Conservation (phyloP, 2,888 invertebrate genomes). For the Apoda limacodes region DNA sequence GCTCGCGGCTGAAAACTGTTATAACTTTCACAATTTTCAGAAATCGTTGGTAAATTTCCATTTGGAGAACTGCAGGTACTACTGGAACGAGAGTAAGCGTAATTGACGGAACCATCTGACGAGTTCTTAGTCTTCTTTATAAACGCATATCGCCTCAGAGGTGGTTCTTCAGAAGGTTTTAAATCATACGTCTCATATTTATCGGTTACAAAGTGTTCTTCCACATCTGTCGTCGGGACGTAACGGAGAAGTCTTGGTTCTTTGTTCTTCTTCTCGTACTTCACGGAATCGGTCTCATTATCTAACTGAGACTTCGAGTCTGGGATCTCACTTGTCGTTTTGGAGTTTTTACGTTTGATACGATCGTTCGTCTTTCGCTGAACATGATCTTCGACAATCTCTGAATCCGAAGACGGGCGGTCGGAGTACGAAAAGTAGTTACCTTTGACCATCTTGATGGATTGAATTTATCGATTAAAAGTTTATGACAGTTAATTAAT, state of each 20-base stretch:
- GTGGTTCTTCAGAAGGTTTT: constrained; percentile 43
- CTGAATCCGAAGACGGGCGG: constrained; percentile 52
- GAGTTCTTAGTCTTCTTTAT: constrained; percentile 57
- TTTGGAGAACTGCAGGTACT: constrained; percentile 59
- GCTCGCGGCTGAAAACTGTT: constrained; percentile 45
- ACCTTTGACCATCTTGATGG: constrained; percentile 59
- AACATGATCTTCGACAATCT: constrained; percentile 55
- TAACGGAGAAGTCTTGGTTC: constrained; percentile 54
- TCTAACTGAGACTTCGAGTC: constrained; percentile 52
- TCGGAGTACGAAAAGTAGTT: constrained; percentile 60
- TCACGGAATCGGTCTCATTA: constrained; percentile 58
- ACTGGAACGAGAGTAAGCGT: constrained; percentile 55
- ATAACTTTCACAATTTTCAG: constrained; percentile 53
- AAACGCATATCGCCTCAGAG: constrained; percentile 47
- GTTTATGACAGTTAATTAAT: too few species aligned
- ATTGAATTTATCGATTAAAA: too few species aligned
- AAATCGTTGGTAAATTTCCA: constrained; percentile 55
- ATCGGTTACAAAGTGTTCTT: constrained; percentile 49
- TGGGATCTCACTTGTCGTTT: constrained; percentile 41
- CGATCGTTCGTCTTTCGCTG: constrained; percentile 46
- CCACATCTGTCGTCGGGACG: constrained; percentile 51
- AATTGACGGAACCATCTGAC: constrained; percentile 53
- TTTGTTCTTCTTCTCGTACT: constrained; percentile 55
- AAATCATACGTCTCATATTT: constrained; percentile 58
- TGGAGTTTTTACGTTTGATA: constrained; percentile 40